A percentile compares a stretch with the other conserved stretches of the same genome.
These are phyloP conservation scores for Arge pagana DNA, from an alignment of 2,888 invertebrate species.

Conservation along the genomic window DNA sequence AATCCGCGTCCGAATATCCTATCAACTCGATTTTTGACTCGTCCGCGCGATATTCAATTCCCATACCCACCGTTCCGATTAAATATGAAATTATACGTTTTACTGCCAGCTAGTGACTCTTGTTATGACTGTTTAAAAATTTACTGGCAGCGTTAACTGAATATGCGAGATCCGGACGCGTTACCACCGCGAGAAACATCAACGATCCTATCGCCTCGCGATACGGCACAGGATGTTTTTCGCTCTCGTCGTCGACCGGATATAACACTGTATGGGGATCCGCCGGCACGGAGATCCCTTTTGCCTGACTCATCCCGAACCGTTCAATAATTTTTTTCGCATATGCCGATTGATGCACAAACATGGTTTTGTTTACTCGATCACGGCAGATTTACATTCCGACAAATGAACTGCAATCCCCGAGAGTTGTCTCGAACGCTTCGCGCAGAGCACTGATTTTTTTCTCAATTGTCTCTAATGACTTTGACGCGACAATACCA, in stretches of 20 bases:
- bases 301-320: conserved; percentile 26
- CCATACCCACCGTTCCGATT: conserved; percentile 9
- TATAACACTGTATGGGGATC: conserved; percentile 26
- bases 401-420: conserved; percentile 25
- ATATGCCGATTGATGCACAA: conserved; percentile 27
- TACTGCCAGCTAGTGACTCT: conserved; percentile 24
- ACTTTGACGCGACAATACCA: conserved; percentile 1
- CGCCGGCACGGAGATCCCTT: conserved; percentile 23
- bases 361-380: conserved; percentile 23
- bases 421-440: conserved; percentile 24
- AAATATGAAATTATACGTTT: conserved; percentile 24
- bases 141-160: conserved; percentile 22
- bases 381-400: conserved; percentile 28
- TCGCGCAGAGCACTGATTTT: conserved; percentile 2
- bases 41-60: conserved; percentile 12
- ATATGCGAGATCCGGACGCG: conserved; percentile 23
- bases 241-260: conserved; percentile 15
- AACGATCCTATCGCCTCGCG: conserved; percentile 35
- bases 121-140: conserved; percentile 21
- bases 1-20: neutral
- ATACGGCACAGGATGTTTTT: conserved; percentile 24
- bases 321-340: conserved; percentile 20
- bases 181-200: conserved; percentile 23
- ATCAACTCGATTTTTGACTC: neutral
- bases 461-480: neutral